phyloP scores from a whole-genome alignment of 2,113 vertebrate species.

The Macquaria ambigua region DNA sequence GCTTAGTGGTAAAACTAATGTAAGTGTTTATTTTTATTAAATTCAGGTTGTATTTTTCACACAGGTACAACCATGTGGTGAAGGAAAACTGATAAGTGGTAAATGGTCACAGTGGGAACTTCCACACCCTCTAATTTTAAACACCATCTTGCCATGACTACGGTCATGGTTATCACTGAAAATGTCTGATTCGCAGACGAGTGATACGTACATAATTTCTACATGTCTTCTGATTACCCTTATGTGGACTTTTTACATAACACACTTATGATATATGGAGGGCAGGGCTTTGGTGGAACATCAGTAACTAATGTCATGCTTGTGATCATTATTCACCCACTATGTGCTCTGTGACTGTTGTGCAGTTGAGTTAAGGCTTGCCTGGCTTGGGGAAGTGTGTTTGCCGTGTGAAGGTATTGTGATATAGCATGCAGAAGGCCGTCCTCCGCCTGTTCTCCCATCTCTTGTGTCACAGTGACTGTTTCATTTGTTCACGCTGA shows the following conservation, averaged over 20 bases:
- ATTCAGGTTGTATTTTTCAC: not conserved
- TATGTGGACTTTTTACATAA: slow-evolving; percentile 14
- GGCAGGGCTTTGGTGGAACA: slow-evolving; percentile 7
- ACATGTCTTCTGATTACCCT: not conserved
- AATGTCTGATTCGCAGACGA: not conserved
- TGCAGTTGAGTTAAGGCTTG: not conserved
- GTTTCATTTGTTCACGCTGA: not conserved
- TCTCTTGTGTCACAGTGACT: not conserved
- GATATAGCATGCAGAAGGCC: not conserved
- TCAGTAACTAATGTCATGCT: slow-evolving; percentile 38
- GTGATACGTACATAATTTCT: not conserved
- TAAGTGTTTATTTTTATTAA: no score
- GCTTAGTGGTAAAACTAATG: not conserved
- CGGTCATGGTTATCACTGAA: not conserved
- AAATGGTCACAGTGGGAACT: not conserved
- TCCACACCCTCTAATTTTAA: not conserved
- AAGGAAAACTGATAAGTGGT: not conserved
- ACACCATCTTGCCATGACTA: not conserved
- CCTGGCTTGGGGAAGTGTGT: not conserved
- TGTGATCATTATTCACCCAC: not conserved
- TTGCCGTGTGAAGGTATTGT: not conserved
- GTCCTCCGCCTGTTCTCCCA: not conserved
- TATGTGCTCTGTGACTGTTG: not conserved
- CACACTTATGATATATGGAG: not conserved
- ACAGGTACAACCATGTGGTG: not conserved